Conservation (phyloP, 2,797 vertebrate species). For the Falco peregrinus region DNA sequence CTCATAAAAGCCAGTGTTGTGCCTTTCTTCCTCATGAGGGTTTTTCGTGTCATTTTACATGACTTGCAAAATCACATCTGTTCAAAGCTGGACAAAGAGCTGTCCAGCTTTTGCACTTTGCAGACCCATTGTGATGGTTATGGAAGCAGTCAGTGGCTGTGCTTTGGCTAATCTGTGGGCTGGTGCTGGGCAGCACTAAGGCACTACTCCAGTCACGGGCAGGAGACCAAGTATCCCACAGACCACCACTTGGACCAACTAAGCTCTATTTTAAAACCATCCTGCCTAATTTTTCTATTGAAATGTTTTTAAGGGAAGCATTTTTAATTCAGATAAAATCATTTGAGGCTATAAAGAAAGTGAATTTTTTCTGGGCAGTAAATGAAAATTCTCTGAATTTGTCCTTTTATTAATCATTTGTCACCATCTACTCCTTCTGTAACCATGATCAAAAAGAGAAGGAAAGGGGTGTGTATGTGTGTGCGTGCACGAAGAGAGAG, state of each 20-base stretch:
- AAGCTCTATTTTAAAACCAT: neutral
- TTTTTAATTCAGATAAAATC: neutral
- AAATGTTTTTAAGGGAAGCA: neutral
- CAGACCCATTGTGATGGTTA: neutral
- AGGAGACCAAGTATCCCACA: neutral
- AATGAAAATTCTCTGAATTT: neutral
- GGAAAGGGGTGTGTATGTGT: too few species aligned
- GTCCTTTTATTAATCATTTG: neutral
- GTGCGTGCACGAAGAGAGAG: neutral
- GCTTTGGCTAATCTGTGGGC: neutral
- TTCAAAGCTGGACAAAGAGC: neutral
- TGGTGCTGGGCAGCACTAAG: neutral
- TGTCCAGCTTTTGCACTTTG: neutral
- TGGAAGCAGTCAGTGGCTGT: neutral
- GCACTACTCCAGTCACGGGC: neutral
- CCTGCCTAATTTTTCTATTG: neutral
- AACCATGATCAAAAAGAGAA: neutral
- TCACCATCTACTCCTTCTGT: neutral
- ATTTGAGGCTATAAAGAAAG: neutral
- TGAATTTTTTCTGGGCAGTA: neutral
- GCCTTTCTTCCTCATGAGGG: neutral
- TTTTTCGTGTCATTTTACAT: neutral
- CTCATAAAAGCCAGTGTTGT: neutral
- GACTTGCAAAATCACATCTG: neutral
- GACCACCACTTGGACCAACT: neutral